Base-by-base conservation (phyloP, 1,140 invertebrate genomes). In the Heliothis subflexa region DNA sequence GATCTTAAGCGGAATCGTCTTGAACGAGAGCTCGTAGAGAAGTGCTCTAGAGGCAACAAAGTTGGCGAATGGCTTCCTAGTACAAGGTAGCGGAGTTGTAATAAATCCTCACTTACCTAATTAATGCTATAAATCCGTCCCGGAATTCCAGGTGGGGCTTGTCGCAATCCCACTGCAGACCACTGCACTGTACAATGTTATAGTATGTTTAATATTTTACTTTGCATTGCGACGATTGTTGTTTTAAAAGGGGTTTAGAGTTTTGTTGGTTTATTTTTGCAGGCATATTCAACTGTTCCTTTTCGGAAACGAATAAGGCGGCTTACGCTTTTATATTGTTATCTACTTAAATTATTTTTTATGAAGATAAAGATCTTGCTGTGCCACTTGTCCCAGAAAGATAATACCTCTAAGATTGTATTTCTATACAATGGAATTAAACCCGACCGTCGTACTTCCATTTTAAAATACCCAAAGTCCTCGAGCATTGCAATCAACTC, bases 401-500 rank as follows among this genome's bases (percentile, higher is more conserved):
- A 40, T 40, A 40, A 40, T 9, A 40, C 33, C 9, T 3, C 5
- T 40, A 40, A 40, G 33, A 40, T 40, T 40, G 9, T 25, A 25
- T 25, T 40, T 9, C 33, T 9, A 40, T 40, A 40, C 33, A 40
- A 40, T 40, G 9, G 33, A 40, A 18, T 55, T 25, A 13, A 25
- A 25, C 0, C 16, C 9, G 1, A 14, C 9, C 25, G 28, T 70
- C 45, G 57, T 70, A 72, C n/a, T 47, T 16, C 25, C 52, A 16
- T 33, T 71, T n/a, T 52, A 18, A 28, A 18, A 40, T 74, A 80
- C 81, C 80, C 74, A 9, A 40, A 40, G 33, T 40, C 33, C 4
- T 40, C 33, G 5, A 40, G 80, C 82, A 85, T 78, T 85, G 82
- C 82, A 86, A 82, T 78, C 64, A 62, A 78, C 57, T 57, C 77